Evolutionary conservation across 2,113 vertebrate species (phyloP).

Genomic region (Elephantulus edwardii): DNA sequence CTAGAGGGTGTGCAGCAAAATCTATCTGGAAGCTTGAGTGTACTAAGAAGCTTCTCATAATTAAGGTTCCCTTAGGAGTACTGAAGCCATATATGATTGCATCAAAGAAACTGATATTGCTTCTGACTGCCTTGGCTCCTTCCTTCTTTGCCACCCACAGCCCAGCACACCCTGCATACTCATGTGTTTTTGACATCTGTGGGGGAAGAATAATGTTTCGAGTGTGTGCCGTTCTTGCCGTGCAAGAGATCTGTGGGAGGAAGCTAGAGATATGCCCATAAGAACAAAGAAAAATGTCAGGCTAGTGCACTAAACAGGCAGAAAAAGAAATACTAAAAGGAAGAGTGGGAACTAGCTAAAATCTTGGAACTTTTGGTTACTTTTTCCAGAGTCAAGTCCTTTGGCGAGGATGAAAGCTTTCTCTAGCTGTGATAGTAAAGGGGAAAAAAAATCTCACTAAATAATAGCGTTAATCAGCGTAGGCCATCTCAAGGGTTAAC

Average conservation of each 20-base stretch:
- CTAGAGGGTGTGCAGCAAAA: rapidly evolving
- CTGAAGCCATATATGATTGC: neutral
- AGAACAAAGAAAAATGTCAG: constrained; percentile 70
- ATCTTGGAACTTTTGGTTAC: neutral
- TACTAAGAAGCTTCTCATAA: neutral
- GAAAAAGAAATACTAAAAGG: constrained; percentile 22
- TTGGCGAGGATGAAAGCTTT: neutral
- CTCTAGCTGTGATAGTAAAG: neutral
- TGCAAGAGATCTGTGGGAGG: constrained; percentile 66
- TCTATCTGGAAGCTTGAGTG: neutral
- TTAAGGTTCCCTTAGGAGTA: neutral
- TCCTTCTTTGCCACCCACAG: constrained; percentile 46
- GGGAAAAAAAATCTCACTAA: neutral
- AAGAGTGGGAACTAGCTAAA: constrained; percentile 35
- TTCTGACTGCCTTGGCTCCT: neutral
- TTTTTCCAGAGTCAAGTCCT: constrained; percentile 12
- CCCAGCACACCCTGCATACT: neutral
- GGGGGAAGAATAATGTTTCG: constrained; percentile 54
- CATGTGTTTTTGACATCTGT: constrained; percentile 55
- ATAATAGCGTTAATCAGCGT: neutral
- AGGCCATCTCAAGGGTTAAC: neutral
- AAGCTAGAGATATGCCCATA: constrained; percentile 66
- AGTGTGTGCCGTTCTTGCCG: constrained; percentile 30
- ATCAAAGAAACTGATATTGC: constrained; percentile 24
- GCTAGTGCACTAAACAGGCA: constrained; percentile 22